These are phyloP conservation scores for Crocuta crocuta DNA, from an alignment of 2,113 vertebrate species.

Conservation along the genomic window DNA sequence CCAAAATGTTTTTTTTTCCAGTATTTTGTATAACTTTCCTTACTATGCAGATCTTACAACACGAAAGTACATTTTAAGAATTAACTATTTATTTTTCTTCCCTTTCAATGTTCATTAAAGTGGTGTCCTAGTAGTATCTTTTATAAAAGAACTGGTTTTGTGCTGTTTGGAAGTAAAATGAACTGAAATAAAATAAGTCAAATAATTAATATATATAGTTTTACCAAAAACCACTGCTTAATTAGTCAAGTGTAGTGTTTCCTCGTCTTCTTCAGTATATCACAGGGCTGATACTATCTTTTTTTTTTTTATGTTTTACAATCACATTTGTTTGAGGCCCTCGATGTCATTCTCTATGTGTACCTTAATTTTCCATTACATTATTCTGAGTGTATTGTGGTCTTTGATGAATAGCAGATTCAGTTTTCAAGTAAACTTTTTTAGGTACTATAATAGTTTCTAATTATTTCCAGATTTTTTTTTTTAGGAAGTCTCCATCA, in stretches of 20 bases:
- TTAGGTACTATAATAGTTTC: slow-evolving; percentile 79
- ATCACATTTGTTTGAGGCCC: neutral
- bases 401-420: slow-evolving; percentile 86
- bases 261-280: slow-evolving; percentile 47
- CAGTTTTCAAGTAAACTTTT: slow-evolving; percentile 80
- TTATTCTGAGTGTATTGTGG: slow-evolving; percentile 76
- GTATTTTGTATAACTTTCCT: slow-evolving; percentile 7
- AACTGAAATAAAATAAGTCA: slow-evolving; percentile 69
- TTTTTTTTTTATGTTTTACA: neutral
- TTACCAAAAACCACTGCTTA: slow-evolving; percentile 79
- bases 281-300: slow-evolving; percentile 74
- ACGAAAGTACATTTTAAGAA: neutral
- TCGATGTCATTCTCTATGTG: neutral
- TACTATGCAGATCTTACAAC: neutral
- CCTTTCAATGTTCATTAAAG: slow-evolving; percentile 26
- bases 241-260: slow-evolving; percentile 78
- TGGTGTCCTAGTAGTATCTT: neutral
- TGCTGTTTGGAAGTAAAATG: slow-evolving; percentile 63
- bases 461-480: slow-evolving; percentile 88
- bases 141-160: neutral
- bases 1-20: neutral
- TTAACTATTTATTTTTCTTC: neutral
- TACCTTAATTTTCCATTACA: slow-evolving; percentile 67
- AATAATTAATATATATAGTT: slow-evolving; percentile 75
- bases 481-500: slow-evolving; percentile 71